phyloP scores from a whole-genome alignment of 2,113 vertebrate species.

The Tricholaema leucomelas region DNA sequence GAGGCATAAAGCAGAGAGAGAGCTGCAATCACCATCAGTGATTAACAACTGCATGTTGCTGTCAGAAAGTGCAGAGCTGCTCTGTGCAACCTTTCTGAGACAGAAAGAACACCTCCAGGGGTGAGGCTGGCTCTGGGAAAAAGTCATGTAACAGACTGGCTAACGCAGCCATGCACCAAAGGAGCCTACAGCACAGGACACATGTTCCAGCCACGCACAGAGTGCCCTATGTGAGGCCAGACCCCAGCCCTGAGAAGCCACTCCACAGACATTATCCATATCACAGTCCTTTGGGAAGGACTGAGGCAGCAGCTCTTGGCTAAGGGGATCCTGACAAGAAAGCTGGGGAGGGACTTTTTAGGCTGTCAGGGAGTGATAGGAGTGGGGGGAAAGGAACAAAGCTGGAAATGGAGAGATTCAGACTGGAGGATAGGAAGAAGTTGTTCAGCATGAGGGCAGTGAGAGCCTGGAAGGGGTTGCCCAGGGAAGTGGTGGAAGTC shows the following conservation, averaged over 20 bases:
- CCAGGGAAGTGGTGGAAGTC: too few relatives aligned
- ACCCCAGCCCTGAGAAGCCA: background rate
- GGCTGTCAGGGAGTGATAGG: too few relatives aligned
- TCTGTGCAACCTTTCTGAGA: background rate
- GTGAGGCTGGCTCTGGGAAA: background rate
- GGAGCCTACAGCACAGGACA: background rate
- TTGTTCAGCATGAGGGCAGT: too few relatives aligned
- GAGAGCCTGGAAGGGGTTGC: too few relatives aligned
- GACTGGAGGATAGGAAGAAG: too few relatives aligned
- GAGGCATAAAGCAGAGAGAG: conserved; percentile 34
- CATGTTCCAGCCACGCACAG: fast-evolving
- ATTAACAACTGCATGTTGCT: conserved; percentile 57
- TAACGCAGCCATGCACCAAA: fast-evolving
- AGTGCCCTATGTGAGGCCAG: background rate
- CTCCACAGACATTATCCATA: fast-evolving
- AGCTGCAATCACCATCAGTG: conserved; percentile 63
- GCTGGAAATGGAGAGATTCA: too few relatives aligned
- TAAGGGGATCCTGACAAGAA: background rate
- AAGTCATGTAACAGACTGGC: background rate
- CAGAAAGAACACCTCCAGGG: background rate
- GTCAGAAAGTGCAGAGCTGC: background rate
- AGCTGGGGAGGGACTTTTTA: too few relatives aligned
- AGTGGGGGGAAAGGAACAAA: too few relatives aligned
- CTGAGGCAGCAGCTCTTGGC: background rate
- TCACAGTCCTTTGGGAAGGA: fast-evolving